Evolutionary conservation across 2,888 invertebrate genomes (phyloP), one percentile per base, ranked within the genome.

Genomic region (Thymelicus acteon): DNA sequence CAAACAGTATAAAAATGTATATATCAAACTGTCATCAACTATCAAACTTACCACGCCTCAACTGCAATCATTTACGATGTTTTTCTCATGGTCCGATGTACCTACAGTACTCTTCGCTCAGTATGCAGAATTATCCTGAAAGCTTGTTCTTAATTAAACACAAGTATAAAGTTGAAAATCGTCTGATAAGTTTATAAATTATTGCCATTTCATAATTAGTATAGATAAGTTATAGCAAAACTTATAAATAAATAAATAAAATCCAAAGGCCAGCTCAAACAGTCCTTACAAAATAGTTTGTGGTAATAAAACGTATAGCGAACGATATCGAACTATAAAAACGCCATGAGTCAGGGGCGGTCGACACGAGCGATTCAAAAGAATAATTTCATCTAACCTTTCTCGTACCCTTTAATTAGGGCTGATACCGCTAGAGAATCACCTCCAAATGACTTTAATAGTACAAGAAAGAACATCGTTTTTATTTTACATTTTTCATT

Each of bases 331-430:
- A 57, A 57, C 12, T 37, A 57, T 57, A 57, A 57, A 57, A 57
- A 31, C 57, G 57, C 57, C 57, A 57, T 57, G 31, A 57, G 57
- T 37, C 57, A 13, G 57, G 13, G 57, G 57, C 57, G 37, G 57
- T 57, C 57, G 57, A 37, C 31, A 57, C 24, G 52, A 37, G 57
- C 31, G 57, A n/a, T 57, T 37, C 57, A 57, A 57, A 57, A 57
- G 57, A 63, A 49, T 63, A 63, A 49, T 62, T 62, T 62, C 12
- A 57, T 57, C 31, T 57, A 57, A 57, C 57, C 57, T 57, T 57
- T 57, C 57, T 57, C 57, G 37, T 37, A 57, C 31, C 57, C 57
- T 57, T 57, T 57, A 57, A 57, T 57, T 57, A 57, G 57, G 57
- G 31, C 57, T 57, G 57, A 57, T 37, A 57, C 57, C 57, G 57